A percentile compares a stretch with the other conserved stretches of the same genome.
These are phyloP conservation scores for Dryococelus australis DNA, from an alignment of 2,888 invertebrate species.

Conservation along the genomic window DNA sequence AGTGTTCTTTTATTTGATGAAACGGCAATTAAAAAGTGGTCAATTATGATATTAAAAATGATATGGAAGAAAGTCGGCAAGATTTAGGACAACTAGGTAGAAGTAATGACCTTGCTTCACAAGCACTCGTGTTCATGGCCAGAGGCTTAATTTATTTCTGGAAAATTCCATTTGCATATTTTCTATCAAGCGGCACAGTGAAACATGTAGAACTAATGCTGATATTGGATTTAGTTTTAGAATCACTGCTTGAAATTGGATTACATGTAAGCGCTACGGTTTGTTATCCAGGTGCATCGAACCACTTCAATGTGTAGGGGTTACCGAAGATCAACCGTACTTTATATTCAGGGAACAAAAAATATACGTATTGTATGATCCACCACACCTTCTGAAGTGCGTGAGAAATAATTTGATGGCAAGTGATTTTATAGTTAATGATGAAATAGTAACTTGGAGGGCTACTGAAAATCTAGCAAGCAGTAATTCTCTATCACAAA, in stretches of 20 bases:
- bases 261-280: conserved; percentile 46
- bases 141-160: conserved; percentile 46
- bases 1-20: conserved; percentile 50
- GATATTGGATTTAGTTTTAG: conserved; percentile 39
- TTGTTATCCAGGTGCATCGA: conserved; percentile 48
- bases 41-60: conserved; percentile 44
- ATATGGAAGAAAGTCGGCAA: conserved; percentile 48
- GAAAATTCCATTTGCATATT: conserved; percentile 49
- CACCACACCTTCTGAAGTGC: conserved; percentile 47
- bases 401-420: conserved; percentile 46
- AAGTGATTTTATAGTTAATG: conserved; percentile 41
- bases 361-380: conserved; percentile 47
- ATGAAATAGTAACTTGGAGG: conserved; percentile 35
- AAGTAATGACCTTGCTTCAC: conserved; percentile 44
- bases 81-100: conserved; percentile 48
- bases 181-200: conserved; percentile 42
- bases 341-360: conserved; percentile 40
- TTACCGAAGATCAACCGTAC: conserved; percentile 44
- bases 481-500: conserved; percentile 41
- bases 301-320: conserved; percentile 45
- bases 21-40: conserved; percentile 48
- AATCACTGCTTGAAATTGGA: conserved; percentile 40
- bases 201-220: conserved; percentile 36
- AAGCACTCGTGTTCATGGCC: conserved; percentile 49
- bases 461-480: conserved; percentile 26